Evolutionary conservation across 2,113 vertebrate species (phyloP).

Genomic region (Sterrhoptilus dennistouni): DNA sequence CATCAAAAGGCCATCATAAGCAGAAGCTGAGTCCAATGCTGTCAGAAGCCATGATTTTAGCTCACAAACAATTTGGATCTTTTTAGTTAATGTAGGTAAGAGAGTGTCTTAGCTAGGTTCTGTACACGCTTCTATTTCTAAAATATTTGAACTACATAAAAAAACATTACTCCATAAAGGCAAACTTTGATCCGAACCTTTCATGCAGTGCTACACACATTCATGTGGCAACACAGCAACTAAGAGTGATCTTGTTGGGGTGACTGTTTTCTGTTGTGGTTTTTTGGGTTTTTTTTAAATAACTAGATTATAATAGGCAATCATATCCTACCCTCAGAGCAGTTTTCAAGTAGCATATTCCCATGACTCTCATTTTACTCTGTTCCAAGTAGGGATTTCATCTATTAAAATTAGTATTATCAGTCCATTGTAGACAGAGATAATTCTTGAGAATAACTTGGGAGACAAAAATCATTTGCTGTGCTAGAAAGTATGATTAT

Average conservation of each 20-base stretch:
- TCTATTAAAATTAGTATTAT: background rate
- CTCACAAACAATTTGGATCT: background rate
- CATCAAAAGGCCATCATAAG: background rate
- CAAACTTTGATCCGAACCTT: background rate
- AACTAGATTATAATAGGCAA: background rate
- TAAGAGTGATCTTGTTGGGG: background rate
- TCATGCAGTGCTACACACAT: background rate
- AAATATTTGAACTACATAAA: background rate
- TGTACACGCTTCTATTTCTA: background rate
- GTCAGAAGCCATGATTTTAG: background rate
- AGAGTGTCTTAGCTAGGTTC: background rate
- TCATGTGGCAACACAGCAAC: background rate
- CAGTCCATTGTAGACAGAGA: background rate
- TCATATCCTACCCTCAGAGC: background rate
- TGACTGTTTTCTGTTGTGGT: background rate
- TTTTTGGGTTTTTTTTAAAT: background rate
- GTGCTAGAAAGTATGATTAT: background rate
- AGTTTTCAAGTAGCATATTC: background rate
- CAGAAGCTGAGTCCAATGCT: background rate
- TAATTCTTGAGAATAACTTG: background rate
- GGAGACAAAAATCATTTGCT: background rate
- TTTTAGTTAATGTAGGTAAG: background rate
- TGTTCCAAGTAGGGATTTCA: background rate
- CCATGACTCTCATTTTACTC: background rate
- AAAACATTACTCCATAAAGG: background rate